Base-by-base conservation (phyloP, 64 coral and sea anemone species). In the Porites lutea region DNA sequence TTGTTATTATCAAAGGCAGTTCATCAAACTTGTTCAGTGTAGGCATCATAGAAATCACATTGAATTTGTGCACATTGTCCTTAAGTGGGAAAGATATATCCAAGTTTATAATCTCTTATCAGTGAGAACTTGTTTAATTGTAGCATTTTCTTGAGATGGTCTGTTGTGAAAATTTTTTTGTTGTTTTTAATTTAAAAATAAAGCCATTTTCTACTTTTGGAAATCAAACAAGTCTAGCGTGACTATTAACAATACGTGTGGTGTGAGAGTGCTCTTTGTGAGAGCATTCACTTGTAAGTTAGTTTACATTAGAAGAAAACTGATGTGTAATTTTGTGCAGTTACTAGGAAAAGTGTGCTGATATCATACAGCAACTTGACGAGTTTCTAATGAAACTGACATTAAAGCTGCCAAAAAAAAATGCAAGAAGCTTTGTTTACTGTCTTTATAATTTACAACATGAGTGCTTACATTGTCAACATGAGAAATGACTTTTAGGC, bases 201-300 rank as follows among this genome's bases (percentile, higher is more conserved):
- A 37, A 37, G 27, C 27, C 27, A 37, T 37, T 37, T 37, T 37
- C 27, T 37, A 37, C 7, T 57, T 57, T 57, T 57, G 4, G 54
- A 57, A 57, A 59, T 16, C 53, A 3, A 15, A 87, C 19, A 23
- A 77, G 49, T 78, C 15, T 19, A 14, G 18, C 14, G 6, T 86
- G 49, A 8, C 21, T 18, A 60, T 75, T 55, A 78, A 57, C 48
- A 58, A 50, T 59, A 85, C 68, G 45, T 92, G 53, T 27, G 43
- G 80, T 53, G 72, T 9, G 27, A 55, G 65, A 69, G 16, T 95
- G 93, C 93, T 95, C 93, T 95, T 95, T 79, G 88, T 95, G 88
- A 95, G 93, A 95, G 93, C 81, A n/a, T 37, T 37, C 27, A 37
- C 27, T 37, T 79, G 47, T 59, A 27, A 48, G 86, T 82, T 82